Percentiles rank a stretch among this genome's conserved stretches.
Evolutionary conservation across 2,888 invertebrate species (phyloP).

Genomic region (Ormyrus pomaceus): DNA sequence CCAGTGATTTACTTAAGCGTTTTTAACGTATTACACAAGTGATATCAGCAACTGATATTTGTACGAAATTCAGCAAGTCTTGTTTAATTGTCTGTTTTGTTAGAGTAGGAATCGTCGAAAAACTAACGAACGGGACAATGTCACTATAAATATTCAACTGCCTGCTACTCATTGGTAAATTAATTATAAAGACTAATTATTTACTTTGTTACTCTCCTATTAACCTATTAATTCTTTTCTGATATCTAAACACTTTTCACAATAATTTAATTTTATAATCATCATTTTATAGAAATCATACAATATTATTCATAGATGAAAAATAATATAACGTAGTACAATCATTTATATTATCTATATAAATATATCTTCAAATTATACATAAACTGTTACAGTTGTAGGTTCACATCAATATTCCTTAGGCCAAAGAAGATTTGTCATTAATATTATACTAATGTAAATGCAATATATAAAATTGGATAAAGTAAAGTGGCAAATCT

Average conservation of each 20-base stretch:
- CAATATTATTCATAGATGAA: conserved; percentile 70
- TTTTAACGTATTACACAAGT: conserved; percentile 23
- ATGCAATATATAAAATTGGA: conserved; percentile 28
- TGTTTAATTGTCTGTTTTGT: conserved; percentile 25
- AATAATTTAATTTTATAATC: conserved; percentile 71
- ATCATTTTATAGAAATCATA: conserved; percentile 66
- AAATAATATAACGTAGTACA: conserved; percentile 68
- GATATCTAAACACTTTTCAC: conserved; percentile 61
- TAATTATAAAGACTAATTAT: conserved; percentile 71
- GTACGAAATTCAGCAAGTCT: conserved; percentile 53
- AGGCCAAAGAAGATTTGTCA: conserved; percentile 54
- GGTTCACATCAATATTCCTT: conserved; percentile 56
- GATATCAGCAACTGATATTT: conserved; percentile 29
- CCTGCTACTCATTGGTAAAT: conserved; percentile 66
- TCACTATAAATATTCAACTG: conserved; percentile 71
- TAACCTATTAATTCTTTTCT: conserved; percentile 68
- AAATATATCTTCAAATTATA: conserved; percentile 57
- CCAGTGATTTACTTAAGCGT: conserved; percentile 9
- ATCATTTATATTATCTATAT: conserved; percentile 67
- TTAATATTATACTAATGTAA: conserved; percentile 44
- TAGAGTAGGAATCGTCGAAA: conserved; percentile 53
- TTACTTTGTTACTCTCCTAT: conserved; percentile 75
- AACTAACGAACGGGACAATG: conserved; percentile 72
- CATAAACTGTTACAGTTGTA: conserved; percentile 62
- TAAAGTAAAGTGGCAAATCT: conserved; percentile 15